A percentile compares a stretch with the other conserved stretches of the same genome.
These are phyloP conservation scores for Caretta caretta DNA, from an alignment of 2,113 vertebrate species.

Conservation along the genomic window DNA sequence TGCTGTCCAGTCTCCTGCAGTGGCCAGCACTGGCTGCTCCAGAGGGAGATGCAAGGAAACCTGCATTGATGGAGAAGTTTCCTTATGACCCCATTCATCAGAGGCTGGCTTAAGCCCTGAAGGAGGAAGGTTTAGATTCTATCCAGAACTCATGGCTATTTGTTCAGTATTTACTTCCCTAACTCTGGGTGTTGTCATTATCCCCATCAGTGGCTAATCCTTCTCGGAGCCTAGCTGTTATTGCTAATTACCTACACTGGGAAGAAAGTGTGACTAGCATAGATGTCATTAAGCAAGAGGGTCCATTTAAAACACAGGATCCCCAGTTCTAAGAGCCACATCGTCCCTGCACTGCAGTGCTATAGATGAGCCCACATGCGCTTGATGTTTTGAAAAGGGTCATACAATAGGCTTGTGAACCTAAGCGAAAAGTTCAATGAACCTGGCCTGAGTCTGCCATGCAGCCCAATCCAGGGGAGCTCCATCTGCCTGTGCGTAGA, in stretches of 20 bases:
- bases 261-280: background rate
- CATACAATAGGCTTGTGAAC: background rate
- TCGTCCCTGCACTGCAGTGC: too few relatives aligned
- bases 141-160: background rate
- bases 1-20: background rate
- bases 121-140: background rate
- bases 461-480: background rate
- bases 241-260: background rate
- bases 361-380: background rate
- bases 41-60: background rate
- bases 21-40: background rate
- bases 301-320: background rate
- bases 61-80: background rate
- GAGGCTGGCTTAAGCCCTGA: background rate
- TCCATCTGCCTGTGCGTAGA: background rate
- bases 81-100: background rate
- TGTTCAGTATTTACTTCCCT: background rate
- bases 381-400: background rate
- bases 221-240: background rate
- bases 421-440: background rate
- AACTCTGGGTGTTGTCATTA: background rate
- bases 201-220: background rate
- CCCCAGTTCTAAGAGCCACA: background rate
- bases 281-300: background rate
- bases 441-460: background rate